Percentiles rank a stretch among this genome's conserved stretches.
phyloP scores from a whole-genome alignment of 2,888 invertebrate genomes.

The Amphimallon solstitiale region DNA sequence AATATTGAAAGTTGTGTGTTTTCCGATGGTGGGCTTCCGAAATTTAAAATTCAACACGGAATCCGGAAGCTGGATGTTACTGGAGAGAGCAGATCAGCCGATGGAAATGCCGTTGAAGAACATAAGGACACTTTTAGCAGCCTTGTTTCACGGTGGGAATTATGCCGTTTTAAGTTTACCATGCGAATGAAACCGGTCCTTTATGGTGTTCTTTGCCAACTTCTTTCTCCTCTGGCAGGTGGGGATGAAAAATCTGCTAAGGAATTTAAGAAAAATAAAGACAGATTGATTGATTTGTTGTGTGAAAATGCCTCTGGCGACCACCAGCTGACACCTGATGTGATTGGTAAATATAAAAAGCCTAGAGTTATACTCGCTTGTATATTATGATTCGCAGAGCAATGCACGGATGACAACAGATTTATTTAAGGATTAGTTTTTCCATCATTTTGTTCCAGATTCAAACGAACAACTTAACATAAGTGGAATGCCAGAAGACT shows the following conservation, averaged over 20 bases:
- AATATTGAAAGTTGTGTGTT: neutral
- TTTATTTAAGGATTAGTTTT: constrained; percentile 1
- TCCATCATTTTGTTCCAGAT: neutral
- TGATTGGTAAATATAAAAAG: neutral
- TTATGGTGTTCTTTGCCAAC: too few species aligned
- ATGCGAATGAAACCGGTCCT: too few species aligned
- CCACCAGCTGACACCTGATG: neutral
- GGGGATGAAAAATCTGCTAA: too few species aligned
- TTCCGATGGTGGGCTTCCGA: constrained; percentile 1
- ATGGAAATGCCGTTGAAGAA: neutral
- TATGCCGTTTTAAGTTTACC: too few species aligned
- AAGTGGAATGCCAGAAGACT: neutral
- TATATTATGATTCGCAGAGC: neutral
- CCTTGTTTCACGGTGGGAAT: too few species aligned
- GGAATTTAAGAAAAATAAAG: too few species aligned
- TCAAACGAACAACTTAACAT: neutral
- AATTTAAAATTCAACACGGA: neutral
- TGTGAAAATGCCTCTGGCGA: constrained; percentile 2
- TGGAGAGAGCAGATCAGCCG: neutral
- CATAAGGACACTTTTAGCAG: neutral
- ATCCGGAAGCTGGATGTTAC: neutral
- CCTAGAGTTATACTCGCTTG: neutral
- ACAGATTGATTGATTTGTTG: constrained; percentile 2
- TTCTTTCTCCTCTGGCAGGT: too few species aligned
- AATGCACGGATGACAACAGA: neutral